phyloP scores from a whole-genome alignment of 2,113 vertebrate genomes.

The Puffinus mauretanicus region DNA sequence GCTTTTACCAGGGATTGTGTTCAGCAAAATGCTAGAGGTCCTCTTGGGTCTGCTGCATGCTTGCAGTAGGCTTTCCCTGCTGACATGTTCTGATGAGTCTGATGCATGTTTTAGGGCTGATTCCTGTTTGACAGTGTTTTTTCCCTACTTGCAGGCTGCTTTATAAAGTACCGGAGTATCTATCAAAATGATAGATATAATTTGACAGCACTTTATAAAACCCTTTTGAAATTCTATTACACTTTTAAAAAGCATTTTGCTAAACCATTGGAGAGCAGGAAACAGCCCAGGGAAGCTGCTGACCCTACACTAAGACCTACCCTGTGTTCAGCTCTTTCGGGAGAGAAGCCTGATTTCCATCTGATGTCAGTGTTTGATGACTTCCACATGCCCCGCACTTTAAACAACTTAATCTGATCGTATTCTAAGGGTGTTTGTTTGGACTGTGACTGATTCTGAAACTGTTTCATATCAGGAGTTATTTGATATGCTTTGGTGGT shows the following conservation, averaged over 20 bases:
- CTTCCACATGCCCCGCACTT: constrained; percentile 58
- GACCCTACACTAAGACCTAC: background rate
- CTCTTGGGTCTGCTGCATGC: background rate
- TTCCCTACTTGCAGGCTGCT: background rate
- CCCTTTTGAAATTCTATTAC: background rate
- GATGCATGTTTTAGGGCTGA: background rate
- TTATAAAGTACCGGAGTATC: background rate
- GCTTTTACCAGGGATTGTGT: background rate
- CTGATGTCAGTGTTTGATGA: constrained; percentile 51
- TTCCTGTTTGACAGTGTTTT: background rate
- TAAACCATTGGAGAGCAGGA: background rate
- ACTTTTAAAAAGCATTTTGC: background rate
- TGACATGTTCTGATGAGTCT: background rate
- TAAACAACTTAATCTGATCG: constrained; percentile 66
- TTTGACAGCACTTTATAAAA: background rate
- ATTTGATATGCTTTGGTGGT: background rate
- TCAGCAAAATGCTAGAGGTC: background rate
- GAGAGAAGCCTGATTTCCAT: constrained; percentile 51
- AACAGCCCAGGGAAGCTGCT: background rate
- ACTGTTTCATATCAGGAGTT: constrained; percentile 46
- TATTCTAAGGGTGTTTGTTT: constrained; percentile 56
- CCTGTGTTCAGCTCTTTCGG: constrained; percentile 21
- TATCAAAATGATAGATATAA: background rate
- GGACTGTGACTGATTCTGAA: constrained; percentile 57
- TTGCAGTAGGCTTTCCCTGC: background rate